Evolutionary conservation across 2,113 vertebrate species (phyloP).

Genomic region (Corvus hawaiiensis): DNA sequence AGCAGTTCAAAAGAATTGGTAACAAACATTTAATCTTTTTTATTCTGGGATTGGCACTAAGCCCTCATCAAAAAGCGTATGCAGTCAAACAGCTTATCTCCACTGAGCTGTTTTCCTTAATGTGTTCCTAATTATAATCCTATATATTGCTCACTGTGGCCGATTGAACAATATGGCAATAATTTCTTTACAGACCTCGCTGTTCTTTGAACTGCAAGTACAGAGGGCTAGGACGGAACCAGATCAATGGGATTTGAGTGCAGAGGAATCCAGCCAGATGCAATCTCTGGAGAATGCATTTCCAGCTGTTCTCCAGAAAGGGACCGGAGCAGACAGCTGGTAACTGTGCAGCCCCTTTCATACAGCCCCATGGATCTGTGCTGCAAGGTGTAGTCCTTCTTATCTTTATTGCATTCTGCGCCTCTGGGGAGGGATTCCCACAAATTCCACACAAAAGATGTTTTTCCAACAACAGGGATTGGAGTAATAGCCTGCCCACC

Average conservation of each 20-base stretch:
- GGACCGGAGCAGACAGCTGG: constrained; percentile 68
- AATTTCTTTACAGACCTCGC: constrained; percentile 80
- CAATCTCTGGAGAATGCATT: constrained; percentile 74
- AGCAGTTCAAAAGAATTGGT: constrained; percentile 82
- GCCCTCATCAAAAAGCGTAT: constrained; percentile 78
- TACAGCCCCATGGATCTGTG: neutral
- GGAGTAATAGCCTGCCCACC: neutral
- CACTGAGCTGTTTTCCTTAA: constrained; percentile 80
- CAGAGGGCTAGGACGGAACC: constrained; percentile 78
- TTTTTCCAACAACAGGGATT: neutral
- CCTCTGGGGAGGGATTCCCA: neutral
- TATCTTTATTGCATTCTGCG: constrained; percentile 35
- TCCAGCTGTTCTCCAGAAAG: constrained; percentile 81
- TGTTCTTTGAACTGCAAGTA: constrained; percentile 84
- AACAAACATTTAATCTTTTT: constrained; percentile 84
- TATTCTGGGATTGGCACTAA: constrained; percentile 78
- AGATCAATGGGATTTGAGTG: constrained; percentile 80
- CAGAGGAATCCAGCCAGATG: constrained; percentile 81
- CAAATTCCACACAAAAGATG: neutral
- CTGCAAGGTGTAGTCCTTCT: constrained; percentile 46
- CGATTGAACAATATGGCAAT: constrained; percentile 82
- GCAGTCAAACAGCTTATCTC: constrained; percentile 80
- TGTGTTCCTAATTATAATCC: constrained; percentile 86
- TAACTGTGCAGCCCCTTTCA: constrained; percentile 33
- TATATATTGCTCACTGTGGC: constrained; percentile 80